Evolutionary conservation across 2,113 vertebrate genomes (phyloP), one percentile per base, ranked within the genome.

Genomic region (Percina caprodes): DNA sequence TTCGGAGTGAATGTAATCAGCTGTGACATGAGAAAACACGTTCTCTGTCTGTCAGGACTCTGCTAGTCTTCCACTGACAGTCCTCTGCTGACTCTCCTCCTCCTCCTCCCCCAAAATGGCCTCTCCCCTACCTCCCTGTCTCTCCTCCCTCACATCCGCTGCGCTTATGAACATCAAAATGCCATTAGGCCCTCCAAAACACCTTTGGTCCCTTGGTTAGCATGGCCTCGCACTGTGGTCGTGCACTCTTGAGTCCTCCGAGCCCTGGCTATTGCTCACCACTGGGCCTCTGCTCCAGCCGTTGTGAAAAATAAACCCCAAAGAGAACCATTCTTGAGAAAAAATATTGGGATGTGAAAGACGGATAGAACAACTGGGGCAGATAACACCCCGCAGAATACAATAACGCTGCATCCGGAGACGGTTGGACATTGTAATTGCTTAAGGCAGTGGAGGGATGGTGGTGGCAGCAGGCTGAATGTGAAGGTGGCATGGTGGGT

Each of bases 161-260:
- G 96, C 95, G 95, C 94, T 96, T 94, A 94, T 96, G 96, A 97
- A 99, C 97, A 99, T 97, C 96, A 97, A 99, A 99, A 99, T 96
- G 96, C 96, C 97, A 99, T 99, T 99, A 98, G 97, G 93, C 87
- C 84, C 93, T 96, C 94, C 92, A 93, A 93, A 94, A 95, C 94
- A 94, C 94, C 93, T 94, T 89, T 78, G 90, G 83, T 94, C 93
- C 92, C 92, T 84, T 35, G 87, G 89, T 83, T 86, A 83, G 88
- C 68, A 12, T 63, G 86, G 81, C 86, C 90, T 92, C 62, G 80
- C 89, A 70, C 88, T 33, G 88, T 67, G 77, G 87, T 58, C 71
- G 59, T 85, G 87, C 89, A 89, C 88, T 91, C 87, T 68, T 68
- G 85, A 91, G 89, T 90, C 85, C 87, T 84, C 87, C 10, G 82